Conservation (phyloP, 2,888 invertebrate species). For the Linyphia triangularis region DNA sequence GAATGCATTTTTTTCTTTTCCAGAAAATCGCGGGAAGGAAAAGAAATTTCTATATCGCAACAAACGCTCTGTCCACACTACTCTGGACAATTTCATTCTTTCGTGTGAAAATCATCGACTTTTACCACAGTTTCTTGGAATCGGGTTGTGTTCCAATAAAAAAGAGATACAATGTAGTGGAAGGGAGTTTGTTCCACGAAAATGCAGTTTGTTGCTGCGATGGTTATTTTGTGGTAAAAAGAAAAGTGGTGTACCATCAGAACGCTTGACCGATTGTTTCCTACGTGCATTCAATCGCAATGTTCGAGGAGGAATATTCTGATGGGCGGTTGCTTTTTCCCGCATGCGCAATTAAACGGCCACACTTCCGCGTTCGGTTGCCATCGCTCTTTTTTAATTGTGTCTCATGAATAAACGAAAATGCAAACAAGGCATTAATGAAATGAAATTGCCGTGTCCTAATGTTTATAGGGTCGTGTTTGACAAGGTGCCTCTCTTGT, state of each 20-base stretch:
- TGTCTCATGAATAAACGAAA: slow-evolving; percentile 27
- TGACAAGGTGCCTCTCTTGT: neutral
- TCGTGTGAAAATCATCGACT: neutral
- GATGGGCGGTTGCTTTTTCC: neutral
- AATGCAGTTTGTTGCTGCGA: neutral
- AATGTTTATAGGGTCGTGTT: slow-evolving; percentile 14
- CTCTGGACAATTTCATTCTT: too few relatives aligned
- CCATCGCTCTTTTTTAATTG: slow-evolving; percentile 31
- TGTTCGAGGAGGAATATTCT: neutral
- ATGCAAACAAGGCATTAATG: slow-evolving; percentile 34
- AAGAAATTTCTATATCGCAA: too few relatives aligned
- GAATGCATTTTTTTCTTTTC: neutral
- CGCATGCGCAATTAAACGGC: slow-evolving; percentile 36
- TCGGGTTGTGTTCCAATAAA: neutral
- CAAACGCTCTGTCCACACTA: too few relatives aligned
- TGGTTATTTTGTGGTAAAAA: too few relatives aligned
- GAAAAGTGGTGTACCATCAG: too few relatives aligned
- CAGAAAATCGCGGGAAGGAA: neutral
- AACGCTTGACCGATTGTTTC: slow-evolving; percentile 14
- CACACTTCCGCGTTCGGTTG: slow-evolving; percentile 48
- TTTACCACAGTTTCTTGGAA: neutral
- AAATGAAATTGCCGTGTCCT: neutral
- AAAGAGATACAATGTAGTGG: neutral
- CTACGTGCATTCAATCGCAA: slow-evolving; percentile 41
- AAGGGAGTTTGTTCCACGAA: neutral